Conservation (phyloP, 1,140 invertebrate species). For the Latrodectus geometricus region DNA sequence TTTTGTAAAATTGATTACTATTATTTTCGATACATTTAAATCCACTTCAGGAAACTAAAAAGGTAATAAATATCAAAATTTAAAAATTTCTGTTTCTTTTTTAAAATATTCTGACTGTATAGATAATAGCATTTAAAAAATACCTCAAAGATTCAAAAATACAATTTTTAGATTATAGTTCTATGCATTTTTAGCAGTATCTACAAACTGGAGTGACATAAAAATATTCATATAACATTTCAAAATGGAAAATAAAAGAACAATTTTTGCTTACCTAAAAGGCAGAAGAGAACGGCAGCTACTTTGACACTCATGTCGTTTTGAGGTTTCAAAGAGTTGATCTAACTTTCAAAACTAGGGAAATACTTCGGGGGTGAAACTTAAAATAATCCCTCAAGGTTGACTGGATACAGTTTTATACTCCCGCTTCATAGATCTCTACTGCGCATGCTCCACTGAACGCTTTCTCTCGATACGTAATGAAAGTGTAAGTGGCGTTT, state of each 20-base stretch:
- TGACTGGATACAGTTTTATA: constrained; percentile 55
- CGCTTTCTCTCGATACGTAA: constrained; percentile 21
- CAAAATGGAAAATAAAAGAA: not conserved
- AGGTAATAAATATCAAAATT: too few species aligned
- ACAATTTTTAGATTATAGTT: too few species aligned
- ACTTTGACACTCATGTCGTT: not conserved
- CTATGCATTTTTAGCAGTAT: too few species aligned
- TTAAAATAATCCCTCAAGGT: constrained; percentile 50
- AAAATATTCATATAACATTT: not conserved
- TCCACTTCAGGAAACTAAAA: too few species aligned
- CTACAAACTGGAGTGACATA: not conserved
- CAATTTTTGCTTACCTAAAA: constrained; percentile 10
- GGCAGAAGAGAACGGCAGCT: not conserved
- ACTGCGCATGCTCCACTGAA: constrained; percentile 32
- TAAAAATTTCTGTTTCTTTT: too few species aligned
- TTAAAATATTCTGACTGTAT: too few species aligned
- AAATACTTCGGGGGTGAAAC: constrained; percentile 1
- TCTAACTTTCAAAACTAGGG: not conserved
- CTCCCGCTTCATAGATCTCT: not conserved
- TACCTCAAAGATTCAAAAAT: too few species aligned
- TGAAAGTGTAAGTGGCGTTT: constrained; percentile 9
- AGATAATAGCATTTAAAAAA: too few species aligned
- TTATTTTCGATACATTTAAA: too few species aligned
- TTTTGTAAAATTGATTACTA: too few species aligned
- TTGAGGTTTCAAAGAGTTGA: not conserved